These are phyloP conservation scores for Hoplostethus atlanticus DNA, from an alignment of 2,797 vertebrate species.

Conservation along the genomic window DNA sequence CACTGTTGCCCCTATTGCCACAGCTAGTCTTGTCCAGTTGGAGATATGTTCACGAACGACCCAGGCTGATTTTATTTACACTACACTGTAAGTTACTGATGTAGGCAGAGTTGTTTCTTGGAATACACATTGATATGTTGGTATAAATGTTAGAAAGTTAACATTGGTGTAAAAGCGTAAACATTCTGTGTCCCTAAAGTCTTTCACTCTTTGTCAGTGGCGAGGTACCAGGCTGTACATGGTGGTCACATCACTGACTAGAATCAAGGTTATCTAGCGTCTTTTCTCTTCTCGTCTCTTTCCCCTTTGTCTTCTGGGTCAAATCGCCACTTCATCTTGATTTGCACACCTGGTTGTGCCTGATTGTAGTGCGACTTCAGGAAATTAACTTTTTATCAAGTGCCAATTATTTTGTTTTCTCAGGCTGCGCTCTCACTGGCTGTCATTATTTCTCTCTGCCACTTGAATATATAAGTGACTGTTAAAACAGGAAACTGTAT, in stretches of 20 bases:
- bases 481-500: conserved; percentile 90
- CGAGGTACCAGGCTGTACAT: conserved; percentile 2
- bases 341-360: conserved; percentile 32
- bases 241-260: not conserved
- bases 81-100: too few relatives aligned
- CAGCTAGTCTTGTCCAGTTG: not conserved
- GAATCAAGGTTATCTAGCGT: too few relatives aligned
- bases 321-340: conserved; percentile 24
- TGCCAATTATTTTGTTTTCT: conserved; percentile 46
- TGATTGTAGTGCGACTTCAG: conserved; percentile 23
- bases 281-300: not conserved
- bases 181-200: not conserved
- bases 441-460: conserved; percentile 59
- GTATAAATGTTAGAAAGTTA: too few relatives aligned
- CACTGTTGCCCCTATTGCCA: not conserved
- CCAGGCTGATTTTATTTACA: not conserved
- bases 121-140: too few relatives aligned
- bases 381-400: conserved; percentile 35
- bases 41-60: not conserved
- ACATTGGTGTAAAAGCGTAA: too few relatives aligned
- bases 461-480: conserved; percentile 76
- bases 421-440: conserved; percentile 22
- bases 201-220: not conserved
- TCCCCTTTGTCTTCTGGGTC: conserved; percentile 1
- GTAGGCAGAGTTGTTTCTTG: too few relatives aligned